Conservation (phyloP, 2,797 vertebrate genomes). For the Lerista edwardsae region DNA sequence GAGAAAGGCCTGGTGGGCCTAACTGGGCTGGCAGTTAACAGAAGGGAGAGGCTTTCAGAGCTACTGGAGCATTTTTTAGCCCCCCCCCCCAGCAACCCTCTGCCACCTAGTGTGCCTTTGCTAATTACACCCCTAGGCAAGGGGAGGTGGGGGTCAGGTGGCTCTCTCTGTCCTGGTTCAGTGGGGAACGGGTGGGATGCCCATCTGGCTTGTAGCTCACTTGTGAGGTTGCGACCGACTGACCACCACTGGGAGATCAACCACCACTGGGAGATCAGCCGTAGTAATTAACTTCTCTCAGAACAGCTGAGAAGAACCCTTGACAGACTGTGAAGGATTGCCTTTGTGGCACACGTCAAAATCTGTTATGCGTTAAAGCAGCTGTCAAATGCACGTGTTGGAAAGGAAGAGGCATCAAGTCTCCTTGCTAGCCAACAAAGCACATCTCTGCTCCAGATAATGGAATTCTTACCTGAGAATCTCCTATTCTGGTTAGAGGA, state of each 20-base stretch:
- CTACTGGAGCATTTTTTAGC: neutral
- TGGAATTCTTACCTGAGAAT: too few relatives aligned
- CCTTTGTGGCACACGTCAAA: too few relatives aligned
- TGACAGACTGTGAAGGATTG: too few relatives aligned
- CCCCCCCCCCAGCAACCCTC: neutral
- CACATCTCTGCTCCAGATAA: too few relatives aligned
- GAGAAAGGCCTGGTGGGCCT: too few relatives aligned
- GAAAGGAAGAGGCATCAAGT: too few relatives aligned
- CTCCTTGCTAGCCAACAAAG: too few relatives aligned
- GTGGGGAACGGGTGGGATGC: neutral
- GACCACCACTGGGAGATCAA: too few relatives aligned
- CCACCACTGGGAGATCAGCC: neutral
- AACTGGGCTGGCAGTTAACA: too few relatives aligned
- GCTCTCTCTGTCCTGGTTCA: neutral
- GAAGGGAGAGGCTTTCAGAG: neutral
- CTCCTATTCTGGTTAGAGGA: too few relatives aligned
- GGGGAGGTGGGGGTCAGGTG: neutral
- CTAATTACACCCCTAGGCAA: neutral
- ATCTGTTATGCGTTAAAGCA: too few relatives aligned
- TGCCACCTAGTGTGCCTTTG: neutral
- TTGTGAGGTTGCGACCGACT: neutral
- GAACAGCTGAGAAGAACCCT: neutral
- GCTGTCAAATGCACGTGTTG: too few relatives aligned
- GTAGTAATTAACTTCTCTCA: neutral
- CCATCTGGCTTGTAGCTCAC: neutral